phyloP scores from a whole-genome alignment of 2,888 invertebrate genomes.

The Plagodis pulveraria region DNA sequence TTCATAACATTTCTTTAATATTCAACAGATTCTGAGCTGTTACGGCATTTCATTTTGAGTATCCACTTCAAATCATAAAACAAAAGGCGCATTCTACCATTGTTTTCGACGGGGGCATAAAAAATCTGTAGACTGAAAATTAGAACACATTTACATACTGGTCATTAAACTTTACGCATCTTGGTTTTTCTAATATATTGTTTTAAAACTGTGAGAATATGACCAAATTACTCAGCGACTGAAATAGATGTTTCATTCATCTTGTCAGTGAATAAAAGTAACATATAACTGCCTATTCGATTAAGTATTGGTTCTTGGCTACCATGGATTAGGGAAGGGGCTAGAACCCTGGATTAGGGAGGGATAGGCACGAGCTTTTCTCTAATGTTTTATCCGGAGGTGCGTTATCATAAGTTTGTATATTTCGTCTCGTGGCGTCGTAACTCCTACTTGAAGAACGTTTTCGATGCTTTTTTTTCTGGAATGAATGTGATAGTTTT shows the following conservation, averaged over 20 bases:
- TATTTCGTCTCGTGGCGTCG: too few relatives aligned
- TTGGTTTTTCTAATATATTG: constrained; percentile 33
- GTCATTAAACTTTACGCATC: constrained; percentile 49
- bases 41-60: neutral
- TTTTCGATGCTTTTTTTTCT: too few relatives aligned
- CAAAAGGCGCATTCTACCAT: constrained; percentile 20
- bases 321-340: too few relatives aligned
- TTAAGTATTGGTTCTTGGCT: too few relatives aligned
- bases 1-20: neutral
- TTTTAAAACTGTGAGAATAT: constrained; percentile 27
- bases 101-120: constrained; percentile 32
- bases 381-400: too few relatives aligned
- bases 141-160: constrained; percentile 42
- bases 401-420: too few relatives aligned
- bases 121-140: constrained; percentile 36
- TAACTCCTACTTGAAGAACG: too few relatives aligned
- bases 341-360: too few relatives aligned
- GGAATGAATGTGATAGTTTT: too few relatives aligned
- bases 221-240: constrained; percentile 14
- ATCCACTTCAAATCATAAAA: neutral
- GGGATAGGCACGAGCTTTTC: too few relatives aligned
- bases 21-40: neutral
- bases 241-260: constrained; percentile 17
- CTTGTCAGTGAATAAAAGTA: constrained; percentile 5
- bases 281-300: too few relatives aligned